These are phyloP conservation scores for Lepidothrix coronata DNA, from an alignment of 2,113 vertebrate genomes.

Conservation along the genomic window DNA sequence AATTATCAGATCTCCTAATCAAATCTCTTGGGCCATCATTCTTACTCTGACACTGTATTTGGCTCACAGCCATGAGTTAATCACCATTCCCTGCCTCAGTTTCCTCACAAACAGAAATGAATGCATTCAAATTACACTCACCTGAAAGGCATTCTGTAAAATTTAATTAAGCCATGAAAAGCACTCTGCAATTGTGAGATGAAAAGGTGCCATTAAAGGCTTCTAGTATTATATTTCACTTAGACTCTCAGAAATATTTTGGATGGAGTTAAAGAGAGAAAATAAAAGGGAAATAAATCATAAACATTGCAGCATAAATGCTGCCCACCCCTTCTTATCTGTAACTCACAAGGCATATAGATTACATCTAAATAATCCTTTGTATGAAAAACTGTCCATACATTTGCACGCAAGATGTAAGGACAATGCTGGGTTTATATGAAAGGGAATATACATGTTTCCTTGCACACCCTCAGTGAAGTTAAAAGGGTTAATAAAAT, in stretches of 20 bases:
- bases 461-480: constrained; percentile 43
- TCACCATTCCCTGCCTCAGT: constrained; percentile 44
- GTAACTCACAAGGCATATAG: constrained; percentile 33
- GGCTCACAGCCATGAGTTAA: background rate
- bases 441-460: constrained; percentile 56
- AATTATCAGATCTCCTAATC: background rate
- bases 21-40: background rate
- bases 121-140: constrained; percentile 50
- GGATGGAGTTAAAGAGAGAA: constrained; percentile 65
- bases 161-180: constrained; percentile 67
- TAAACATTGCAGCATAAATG: constrained; percentile 56
- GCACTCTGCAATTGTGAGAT: constrained; percentile 47
- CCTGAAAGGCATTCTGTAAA: constrained; percentile 28
- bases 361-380: constrained; percentile 62
- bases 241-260: constrained; percentile 62
- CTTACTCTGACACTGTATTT: background rate
- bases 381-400: constrained; percentile 48
- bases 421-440: constrained; percentile 44
- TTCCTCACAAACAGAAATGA: constrained; percentile 50
- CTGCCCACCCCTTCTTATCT: constrained; percentile 47
- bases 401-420: constrained; percentile 65
- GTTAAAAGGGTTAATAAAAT: constrained; percentile 71
- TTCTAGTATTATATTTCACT: constrained; percentile 62
- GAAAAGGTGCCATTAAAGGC: constrained; percentile 61
- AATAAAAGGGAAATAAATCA: constrained; percentile 67